Evolutionary conservation across 2,113 vertebrate species (phyloP), one percentile per base, ranked within the genome.

Genomic region (Progne subis): DNA sequence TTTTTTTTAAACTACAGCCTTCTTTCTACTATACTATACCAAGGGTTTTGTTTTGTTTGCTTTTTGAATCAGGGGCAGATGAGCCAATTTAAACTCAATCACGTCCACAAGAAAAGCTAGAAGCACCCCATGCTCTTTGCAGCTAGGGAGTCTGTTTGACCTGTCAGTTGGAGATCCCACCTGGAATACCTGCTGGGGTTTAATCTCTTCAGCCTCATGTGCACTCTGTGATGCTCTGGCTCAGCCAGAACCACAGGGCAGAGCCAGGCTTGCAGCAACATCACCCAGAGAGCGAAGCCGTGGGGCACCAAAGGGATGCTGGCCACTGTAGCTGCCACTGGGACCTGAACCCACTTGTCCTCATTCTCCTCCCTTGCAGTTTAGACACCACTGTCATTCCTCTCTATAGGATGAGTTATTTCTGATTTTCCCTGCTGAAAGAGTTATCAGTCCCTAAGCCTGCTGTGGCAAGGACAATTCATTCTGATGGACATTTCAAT

Each of bases 221-320:
- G 44, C 49, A 37, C 14, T 61, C 41, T 13, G 2, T 1, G 1
- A 23, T 1, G 1, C 61, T 37, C 43, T 49, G 59, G 37, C 80
- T 91, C 63, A 77, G 41, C 25, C 0, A 0, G 64, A 23, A 6
- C 23, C 32, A 4, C 0, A 0, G 43, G 31, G 19, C 59, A 88
- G 31, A 44, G 59, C 37, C 0, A 1, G 25, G 12, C 39, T 67
- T 1, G 1, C 18, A 57, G 50, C 3, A 1, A 4, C 5, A 46
- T 43, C 19, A 5, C 65, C 18, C 0, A 0, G 53, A 46, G 16
- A 46, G 6, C 0, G 2, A 26, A 18, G 32, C 31, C 0, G 0
- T 0, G 1, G 59, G 26, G 6, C 37, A 84, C 29, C 41, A 32
- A 46, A 83, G 46, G 34, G 23, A 55, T 6, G 14, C 14, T 50